These are phyloP conservation scores for Bryconaethiops microstoma DNA, from an alignment of 2,797 vertebrate genomes.

Conservation along the genomic window DNA sequence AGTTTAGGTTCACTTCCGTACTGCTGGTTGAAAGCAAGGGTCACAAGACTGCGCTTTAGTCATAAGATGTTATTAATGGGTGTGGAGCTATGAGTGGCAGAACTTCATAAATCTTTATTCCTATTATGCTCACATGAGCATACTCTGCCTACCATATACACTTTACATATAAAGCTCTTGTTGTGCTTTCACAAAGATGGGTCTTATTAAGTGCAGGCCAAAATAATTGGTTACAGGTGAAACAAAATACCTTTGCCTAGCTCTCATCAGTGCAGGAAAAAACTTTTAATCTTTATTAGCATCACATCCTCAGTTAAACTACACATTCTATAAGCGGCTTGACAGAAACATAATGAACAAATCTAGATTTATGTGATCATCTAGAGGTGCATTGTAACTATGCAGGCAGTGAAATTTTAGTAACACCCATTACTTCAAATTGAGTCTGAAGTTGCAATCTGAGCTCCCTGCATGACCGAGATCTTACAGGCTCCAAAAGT, in stretches of 20 bases:
- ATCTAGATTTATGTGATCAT: neutral
- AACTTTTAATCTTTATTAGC: neutral
- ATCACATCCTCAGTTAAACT: neutral
- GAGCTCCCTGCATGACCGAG: neutral
- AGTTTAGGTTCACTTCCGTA: neutral
- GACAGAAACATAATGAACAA: neutral
- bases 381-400: neutral
- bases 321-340: neutral
- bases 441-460: conserved; percentile 5
- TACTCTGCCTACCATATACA: neutral
- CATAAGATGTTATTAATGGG: neutral
- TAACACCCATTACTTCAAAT: neutral
- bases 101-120: neutral
- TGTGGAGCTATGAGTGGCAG: neutral
- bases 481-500: conserved; percentile 16
- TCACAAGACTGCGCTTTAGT: neutral
- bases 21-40: neutral
- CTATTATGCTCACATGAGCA: neutral
- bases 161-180: neutral
- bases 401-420: neutral
- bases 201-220: neutral
- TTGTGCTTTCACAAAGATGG: neutral
- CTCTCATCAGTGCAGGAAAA: neutral
- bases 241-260: neutral
- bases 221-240: neutral